Percentiles rank a stretch among this genome's conserved stretches.
phyloP scores from a whole-genome alignment of 2,797 vertebrate species.

The Silurus aristotelis region DNA sequence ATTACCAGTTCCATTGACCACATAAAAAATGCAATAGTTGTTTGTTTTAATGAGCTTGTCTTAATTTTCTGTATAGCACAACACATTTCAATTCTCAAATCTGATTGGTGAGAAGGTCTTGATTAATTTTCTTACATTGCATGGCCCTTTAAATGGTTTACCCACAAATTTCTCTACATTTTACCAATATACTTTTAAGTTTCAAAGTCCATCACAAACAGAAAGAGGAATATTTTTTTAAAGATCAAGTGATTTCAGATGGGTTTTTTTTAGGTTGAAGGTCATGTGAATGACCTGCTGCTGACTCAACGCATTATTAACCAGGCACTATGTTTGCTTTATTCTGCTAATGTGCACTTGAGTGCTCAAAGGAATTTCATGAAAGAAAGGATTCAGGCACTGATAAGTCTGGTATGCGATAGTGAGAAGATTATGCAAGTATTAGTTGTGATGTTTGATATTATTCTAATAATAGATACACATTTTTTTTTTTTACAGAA shows the following conservation, averaged over 20 bases:
- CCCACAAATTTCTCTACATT: not conserved
- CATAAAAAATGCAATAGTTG: too few species aligned
- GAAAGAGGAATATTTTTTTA: conserved; percentile 3
- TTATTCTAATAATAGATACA: conserved; percentile 5
- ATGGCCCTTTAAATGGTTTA: not conserved
- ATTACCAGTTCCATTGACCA: not conserved
- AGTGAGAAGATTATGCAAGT: conserved; percentile 3
- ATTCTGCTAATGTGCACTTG: conserved; percentile 34
- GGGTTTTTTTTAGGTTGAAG: conserved; percentile 43
- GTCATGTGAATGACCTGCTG: conserved; percentile 56
- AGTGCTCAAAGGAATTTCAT: conserved; percentile 20
- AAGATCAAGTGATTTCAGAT: conserved; percentile 43
- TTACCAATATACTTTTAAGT: not conserved
- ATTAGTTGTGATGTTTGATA: conserved; percentile 23
- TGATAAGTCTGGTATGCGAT: conserved; percentile 28
- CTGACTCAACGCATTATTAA: conserved; percentile 42
- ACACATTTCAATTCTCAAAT: not conserved
- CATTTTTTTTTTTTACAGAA: conserved; percentile 74
- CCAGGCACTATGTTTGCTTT: conserved; percentile 34
- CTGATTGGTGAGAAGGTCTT: not conserved
- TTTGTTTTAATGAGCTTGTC: not conserved
- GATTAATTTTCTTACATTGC: too few species aligned
- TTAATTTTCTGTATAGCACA: not conserved
- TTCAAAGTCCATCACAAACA: not conserved
- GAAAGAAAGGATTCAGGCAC: conserved; percentile 20